phyloP scores from a whole-genome alignment of 2,113 vertebrate species.

The Dromaius novaehollandiae region DNA sequence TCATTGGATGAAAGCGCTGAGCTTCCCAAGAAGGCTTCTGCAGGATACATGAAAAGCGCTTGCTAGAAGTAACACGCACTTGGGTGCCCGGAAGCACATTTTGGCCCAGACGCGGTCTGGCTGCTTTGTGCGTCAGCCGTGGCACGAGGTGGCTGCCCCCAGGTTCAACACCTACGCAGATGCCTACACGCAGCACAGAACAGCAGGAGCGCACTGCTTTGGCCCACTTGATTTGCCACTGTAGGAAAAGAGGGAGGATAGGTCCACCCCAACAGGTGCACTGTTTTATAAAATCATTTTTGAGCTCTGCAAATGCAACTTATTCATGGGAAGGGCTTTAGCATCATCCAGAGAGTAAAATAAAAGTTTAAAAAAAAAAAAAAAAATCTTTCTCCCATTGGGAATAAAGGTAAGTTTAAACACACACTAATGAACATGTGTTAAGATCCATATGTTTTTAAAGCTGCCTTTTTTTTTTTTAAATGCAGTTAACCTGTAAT shows the following conservation, averaged over 20 bases:
- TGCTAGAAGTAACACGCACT: neutral
- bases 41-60: neutral
- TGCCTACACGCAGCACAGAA: neutral
- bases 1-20: neutral
- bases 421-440: neutral
- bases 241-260: neutral
- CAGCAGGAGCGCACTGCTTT: neutral
- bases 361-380: too few relatives aligned
- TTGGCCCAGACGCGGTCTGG: neutral
- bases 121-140: neutral
- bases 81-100: neutral
- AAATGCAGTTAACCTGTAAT: neutral
- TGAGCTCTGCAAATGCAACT: neutral
- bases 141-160: neutral
- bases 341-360: neutral
- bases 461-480: neutral
- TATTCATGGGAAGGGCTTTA: neutral
- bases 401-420: neutral
- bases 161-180: neutral
- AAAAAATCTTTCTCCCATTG: neutral
- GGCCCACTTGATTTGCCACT: neutral
- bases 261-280: fast-evolving
- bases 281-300: neutral
- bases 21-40: neutral
- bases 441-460: neutral